Percentiles rank a stretch among this genome's conserved stretches.
phyloP scores from a whole-genome alignment of 2,113 vertebrate species.

The Elephas maximus region DNA sequence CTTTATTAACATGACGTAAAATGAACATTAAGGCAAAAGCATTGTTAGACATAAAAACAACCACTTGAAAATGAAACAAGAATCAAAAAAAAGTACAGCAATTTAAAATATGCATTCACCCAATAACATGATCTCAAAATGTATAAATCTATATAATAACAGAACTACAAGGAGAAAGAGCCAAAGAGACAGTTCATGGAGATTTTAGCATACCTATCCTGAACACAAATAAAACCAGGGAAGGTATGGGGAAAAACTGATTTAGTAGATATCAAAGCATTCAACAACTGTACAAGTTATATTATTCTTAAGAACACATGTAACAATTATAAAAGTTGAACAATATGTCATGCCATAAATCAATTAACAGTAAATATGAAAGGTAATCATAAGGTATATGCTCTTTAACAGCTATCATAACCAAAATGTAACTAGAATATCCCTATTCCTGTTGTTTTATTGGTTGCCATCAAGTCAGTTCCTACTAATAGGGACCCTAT shows the following conservation, averaged over 20 bases:
- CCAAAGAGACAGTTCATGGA: background rate
- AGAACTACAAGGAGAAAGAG: background rate
- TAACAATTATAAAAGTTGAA: background rate
- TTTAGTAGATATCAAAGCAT: background rate
- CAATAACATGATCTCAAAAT: background rate
- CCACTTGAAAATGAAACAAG: background rate
- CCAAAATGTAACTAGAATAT: conserved; percentile 1
- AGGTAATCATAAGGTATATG: background rate
- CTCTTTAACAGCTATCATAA: background rate
- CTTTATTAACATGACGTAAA: too few relatives aligned
- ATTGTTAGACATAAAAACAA: too few relatives aligned
- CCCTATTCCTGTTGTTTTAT: background rate
- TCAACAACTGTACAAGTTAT: background rate
- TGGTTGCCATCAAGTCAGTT: too few relatives aligned
- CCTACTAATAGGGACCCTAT: too few relatives aligned
- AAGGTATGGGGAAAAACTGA: background rate
- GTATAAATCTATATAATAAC: background rate
- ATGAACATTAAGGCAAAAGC: too few relatives aligned
- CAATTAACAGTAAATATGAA: background rate
- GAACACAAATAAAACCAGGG: background rate
- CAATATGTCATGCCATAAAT: background rate
- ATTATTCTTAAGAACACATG: background rate
- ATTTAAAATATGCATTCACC: background rate
- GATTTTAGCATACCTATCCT: background rate
- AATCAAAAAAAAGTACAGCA: background rate